Evolutionary conservation across 92 coral and sea anemone species (phyloP).

Genomic region (Siderastrea radians): DNA sequence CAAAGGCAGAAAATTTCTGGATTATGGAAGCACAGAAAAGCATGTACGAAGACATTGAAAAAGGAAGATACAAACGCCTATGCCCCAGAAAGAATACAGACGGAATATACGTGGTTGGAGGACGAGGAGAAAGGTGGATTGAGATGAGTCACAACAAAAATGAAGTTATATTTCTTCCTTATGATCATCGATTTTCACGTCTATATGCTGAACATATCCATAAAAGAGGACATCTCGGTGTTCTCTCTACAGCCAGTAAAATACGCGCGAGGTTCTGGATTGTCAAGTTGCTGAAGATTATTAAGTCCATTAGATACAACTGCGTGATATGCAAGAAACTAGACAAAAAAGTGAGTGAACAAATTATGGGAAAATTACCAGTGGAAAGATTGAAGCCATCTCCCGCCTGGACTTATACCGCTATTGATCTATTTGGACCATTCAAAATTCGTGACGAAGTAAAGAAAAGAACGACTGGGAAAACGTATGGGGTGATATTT

Average conservation of each 20-base stretch:
- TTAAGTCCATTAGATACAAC: too few species aligned
- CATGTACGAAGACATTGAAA: slow-evolving; percentile 41
- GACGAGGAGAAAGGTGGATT: slow-evolving; percentile 63
- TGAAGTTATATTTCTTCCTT: slow-evolving; percentile 68
- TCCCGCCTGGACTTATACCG: slow-evolving; percentile 7
- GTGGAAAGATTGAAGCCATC: slow-evolving; percentile 60
- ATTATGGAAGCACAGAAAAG: slow-evolving; percentile 61
- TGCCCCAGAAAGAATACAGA: slow-evolving; percentile 65
- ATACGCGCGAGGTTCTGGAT: too few species aligned
- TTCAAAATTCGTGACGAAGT: too few species aligned
- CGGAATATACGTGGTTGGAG: slow-evolving; percentile 66
- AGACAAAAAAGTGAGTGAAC: too few species aligned
- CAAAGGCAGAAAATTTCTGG: slow-evolving; percentile 71
- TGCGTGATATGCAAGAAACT: too few species aligned
- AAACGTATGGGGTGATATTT: too few species aligned
- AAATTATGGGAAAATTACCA: slow-evolving; percentile 12
- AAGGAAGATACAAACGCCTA: slow-evolving; percentile 70
- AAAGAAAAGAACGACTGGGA: too few species aligned
- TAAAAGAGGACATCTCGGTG: slow-evolving; percentile 61
- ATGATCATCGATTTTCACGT: slow-evolving; percentile 55
- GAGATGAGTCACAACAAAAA: slow-evolving; percentile 67
- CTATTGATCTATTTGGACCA: too few species aligned
- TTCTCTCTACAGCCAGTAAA: slow-evolving; percentile 3
- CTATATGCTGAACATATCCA: neutral
- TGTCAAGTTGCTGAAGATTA: too few species aligned